Conservation (phyloP, 2,888 invertebrate genomes). For the Hofmannophila pseudospretella region DNA sequence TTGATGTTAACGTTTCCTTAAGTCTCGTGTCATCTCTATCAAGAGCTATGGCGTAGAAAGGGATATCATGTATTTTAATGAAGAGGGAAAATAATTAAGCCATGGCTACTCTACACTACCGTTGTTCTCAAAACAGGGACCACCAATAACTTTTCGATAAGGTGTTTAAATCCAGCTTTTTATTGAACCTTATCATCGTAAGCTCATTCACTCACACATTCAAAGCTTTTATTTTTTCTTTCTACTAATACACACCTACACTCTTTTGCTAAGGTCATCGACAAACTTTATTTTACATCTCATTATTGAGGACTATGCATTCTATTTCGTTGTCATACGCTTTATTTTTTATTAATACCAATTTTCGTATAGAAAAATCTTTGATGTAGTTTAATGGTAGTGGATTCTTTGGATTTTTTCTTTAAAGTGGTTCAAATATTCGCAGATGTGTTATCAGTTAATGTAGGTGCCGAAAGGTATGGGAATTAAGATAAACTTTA, state of each 20-base stretch:
- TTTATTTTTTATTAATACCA: no score
- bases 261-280: slow-evolving; percentile 11
- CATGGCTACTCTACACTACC: slow-evolving; percentile 26
- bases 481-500: background rate
- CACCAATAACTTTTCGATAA: slow-evolving; percentile 53
- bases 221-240: slow-evolving; percentile 11
- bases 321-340: background rate
- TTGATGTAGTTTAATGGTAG: background rate
- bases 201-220: slow-evolving; percentile 50
- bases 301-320: background rate
- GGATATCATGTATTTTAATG: no score
- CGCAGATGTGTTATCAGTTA: slow-evolving; percentile 30
- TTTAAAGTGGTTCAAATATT: slow-evolving; percentile 24
- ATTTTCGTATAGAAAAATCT: no score
- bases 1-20: no score
- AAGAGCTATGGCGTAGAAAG: no score
- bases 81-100: no score
- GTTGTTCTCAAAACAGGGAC: slow-evolving; percentile 25
- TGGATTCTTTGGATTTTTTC: slow-evolving; percentile 30
- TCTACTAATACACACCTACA: slow-evolving; percentile 22
- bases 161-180: slow-evolving; percentile 66
- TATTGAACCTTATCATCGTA: slow-evolving; percentile 61
- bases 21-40: no score
- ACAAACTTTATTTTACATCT: background rate
- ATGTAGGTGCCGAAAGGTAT: background rate